A percentile compares a stretch with the other conserved stretches of the same genome.
These are phyloP conservation scores for Alloscopus bannaensis DNA, from an alignment of 2,888 invertebrate species.

Conservation along the genomic window DNA sequence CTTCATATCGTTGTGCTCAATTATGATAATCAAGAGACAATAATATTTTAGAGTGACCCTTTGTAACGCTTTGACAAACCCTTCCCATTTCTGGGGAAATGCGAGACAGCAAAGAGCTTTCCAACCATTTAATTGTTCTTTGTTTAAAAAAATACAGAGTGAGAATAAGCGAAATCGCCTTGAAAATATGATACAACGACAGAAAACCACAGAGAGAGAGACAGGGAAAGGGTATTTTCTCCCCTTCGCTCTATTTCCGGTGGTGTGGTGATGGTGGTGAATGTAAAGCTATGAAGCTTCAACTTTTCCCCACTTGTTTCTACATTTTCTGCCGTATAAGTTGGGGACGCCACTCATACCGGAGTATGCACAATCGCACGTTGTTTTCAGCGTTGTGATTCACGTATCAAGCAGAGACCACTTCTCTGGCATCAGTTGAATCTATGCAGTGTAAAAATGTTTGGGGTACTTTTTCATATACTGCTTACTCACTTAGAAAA, in stretches of 20 bases:
- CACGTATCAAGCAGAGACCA: too few relatives aligned
- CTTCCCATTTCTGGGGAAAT: slow-evolving; percentile 3
- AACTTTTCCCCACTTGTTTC: slow-evolving; percentile 12
- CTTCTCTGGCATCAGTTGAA: too few relatives aligned
- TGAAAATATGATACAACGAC: not conserved
- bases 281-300: not conserved
- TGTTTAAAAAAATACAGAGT: not conserved
- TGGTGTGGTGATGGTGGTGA: too few relatives aligned
- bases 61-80: not conserved
- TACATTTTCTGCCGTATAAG: not conserved
- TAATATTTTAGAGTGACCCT: too few relatives aligned
- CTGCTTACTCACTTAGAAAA: slow-evolving; percentile 18
- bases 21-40: too few relatives aligned
- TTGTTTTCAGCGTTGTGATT: too few relatives aligned
- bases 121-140: not conserved
- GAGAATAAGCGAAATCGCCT: not conserved
- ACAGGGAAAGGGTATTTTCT: not conserved
- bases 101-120: slow-evolving; percentile 9
- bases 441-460: not conserved
- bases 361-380: slow-evolving; percentile 5
- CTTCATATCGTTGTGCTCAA: too few relatives aligned
- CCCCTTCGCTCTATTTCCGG: slow-evolving; percentile 22
- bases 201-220: not conserved
- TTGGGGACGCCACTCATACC: not conserved
- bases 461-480: slow-evolving; percentile 1